A percentile compares a stretch with the other conserved stretches of the same genome.
Conservation (phyloP, 2,113 vertebrate genomes). For the Sciurus niger region DNA sequence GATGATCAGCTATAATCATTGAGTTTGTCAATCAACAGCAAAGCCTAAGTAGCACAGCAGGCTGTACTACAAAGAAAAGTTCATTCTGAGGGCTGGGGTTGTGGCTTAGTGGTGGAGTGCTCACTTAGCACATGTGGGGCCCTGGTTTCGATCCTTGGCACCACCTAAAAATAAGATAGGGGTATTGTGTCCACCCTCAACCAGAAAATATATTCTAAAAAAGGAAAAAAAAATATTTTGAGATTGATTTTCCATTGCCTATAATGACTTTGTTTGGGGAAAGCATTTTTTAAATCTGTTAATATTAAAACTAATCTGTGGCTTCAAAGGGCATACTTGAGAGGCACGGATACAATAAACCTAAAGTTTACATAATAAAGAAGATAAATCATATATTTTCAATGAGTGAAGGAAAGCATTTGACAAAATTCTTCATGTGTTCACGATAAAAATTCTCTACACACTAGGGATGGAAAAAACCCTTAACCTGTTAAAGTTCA, state of each 20-base stretch:
- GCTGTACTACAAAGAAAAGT: neutral
- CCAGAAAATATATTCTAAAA: too few relatives aligned
- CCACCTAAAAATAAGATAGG: too few relatives aligned
- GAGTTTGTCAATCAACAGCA: neutral
- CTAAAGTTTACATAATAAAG: neutral
- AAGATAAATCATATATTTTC: too few relatives aligned
- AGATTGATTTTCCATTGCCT: constrained; percentile 30
- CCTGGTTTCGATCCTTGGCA: too few relatives aligned
- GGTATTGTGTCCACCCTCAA: too few relatives aligned
- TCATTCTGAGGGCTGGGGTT: neutral
- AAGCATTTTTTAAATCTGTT: constrained; percentile 31
- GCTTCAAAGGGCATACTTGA: neutral
- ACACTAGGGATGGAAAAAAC: too few relatives aligned
- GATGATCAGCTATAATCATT: neutral
- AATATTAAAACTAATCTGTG: constrained; percentile 15
- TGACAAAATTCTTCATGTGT: too few relatives aligned
- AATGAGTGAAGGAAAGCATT: neutral
- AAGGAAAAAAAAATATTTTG: neutral
- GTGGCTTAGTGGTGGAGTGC: too few relatives aligned
- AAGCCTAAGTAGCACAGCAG: neutral
- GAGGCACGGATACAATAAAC: neutral
- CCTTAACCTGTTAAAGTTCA: too few relatives aligned
- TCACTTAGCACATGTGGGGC: too few relatives aligned
- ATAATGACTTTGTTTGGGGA: neutral
- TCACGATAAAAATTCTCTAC: too few relatives aligned